Percentiles rank a stretch among this genome's conserved stretches.
Conservation (phyloP, 2,888 invertebrate genomes). For the Isotomurus palustris region DNA sequence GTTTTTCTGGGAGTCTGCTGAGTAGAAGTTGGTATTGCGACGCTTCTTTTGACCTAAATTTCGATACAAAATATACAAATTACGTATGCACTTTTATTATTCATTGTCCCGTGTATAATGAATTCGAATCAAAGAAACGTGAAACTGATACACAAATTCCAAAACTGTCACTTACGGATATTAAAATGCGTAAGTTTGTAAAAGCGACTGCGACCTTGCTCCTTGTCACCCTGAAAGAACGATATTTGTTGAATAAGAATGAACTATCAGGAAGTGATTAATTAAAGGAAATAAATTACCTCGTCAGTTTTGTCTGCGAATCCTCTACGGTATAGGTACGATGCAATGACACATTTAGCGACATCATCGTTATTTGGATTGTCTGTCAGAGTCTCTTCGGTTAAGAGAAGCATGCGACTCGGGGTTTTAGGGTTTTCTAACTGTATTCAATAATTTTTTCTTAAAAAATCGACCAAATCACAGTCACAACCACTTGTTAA, state of each 20-base stretch:
- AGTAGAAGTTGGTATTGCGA: not conserved
- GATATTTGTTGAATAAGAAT: no score
- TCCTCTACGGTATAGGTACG: not conserved
- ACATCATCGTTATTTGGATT: conserved; percentile 7
- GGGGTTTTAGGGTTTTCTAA: conserved; percentile 21
- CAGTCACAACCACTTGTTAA: not conserved
- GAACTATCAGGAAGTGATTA: no score
- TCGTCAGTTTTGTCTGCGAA: no score
- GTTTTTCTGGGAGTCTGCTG: no score
- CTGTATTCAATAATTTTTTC: not conserved
- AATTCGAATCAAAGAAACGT: no score
- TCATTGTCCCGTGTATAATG: no score
- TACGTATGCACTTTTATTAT: no score
- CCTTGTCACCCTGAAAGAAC: no score
- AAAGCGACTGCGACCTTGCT: no score
- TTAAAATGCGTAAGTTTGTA: no score
- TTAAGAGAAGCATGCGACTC: conserved; percentile 32
- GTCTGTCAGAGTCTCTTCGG: conserved; percentile 25
- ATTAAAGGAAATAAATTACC: no score
- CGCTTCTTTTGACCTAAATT: conserved; percentile 6
- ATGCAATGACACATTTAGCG: conserved; percentile 10
- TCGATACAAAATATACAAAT: no score
- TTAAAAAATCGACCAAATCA: conserved; percentile 3
- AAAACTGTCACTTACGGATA: not conserved
- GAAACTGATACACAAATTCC: not conserved